Conservation (phyloP, 2,888 invertebrate species). For the Schrankia costaestrigalis region DNA sequence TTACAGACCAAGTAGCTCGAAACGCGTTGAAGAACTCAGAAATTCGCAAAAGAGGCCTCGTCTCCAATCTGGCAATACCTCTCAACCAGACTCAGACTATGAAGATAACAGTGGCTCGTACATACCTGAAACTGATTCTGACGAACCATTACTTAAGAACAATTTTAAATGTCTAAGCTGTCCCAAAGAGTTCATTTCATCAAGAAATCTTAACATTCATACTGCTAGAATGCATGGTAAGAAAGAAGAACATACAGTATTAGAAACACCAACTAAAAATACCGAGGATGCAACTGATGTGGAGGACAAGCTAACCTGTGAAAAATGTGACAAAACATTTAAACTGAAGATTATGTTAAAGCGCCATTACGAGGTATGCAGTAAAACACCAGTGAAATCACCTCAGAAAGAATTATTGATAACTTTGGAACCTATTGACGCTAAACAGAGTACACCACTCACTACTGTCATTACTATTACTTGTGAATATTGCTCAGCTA, state of each 20-base stretch:
- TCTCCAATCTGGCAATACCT: slow-evolving; percentile 34
- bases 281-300: slow-evolving; percentile 43
- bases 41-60: slow-evolving; percentile 49
- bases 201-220: slow-evolving; percentile 45
- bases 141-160: slow-evolving; percentile 50
- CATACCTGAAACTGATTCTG: slow-evolving; percentile 64
- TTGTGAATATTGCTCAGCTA: slow-evolving; percentile 59
- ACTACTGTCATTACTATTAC: slow-evolving; percentile 17
- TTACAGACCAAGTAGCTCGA: slow-evolving; percentile 48
- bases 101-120: slow-evolving; percentile 59
- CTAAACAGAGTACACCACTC: slow-evolving; percentile 6
- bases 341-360: slow-evolving; percentile 76
- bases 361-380: slow-evolving; percentile 58
- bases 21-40: slow-evolving; percentile 61
- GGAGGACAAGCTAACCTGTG: slow-evolving; percentile 58
- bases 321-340: slow-evolving; percentile 64
- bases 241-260: slow-evolving; percentile 23
- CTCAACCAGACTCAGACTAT: slow-evolving; percentile 58
- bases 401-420: slow-evolving; percentile 60
- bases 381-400: slow-evolving; percentile 34
- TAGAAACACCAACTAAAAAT: slow-evolving; percentile 36
- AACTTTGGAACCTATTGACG: slow-evolving; percentile 62
- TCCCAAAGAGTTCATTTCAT: slow-evolving; percentile 45
- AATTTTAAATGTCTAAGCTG: slow-evolving; percentile 55
- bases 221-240: slow-evolving; percentile 43